phyloP scores from a whole-genome alignment of 2,113 vertebrate species.

The Scartelaos histophorus region DNA sequence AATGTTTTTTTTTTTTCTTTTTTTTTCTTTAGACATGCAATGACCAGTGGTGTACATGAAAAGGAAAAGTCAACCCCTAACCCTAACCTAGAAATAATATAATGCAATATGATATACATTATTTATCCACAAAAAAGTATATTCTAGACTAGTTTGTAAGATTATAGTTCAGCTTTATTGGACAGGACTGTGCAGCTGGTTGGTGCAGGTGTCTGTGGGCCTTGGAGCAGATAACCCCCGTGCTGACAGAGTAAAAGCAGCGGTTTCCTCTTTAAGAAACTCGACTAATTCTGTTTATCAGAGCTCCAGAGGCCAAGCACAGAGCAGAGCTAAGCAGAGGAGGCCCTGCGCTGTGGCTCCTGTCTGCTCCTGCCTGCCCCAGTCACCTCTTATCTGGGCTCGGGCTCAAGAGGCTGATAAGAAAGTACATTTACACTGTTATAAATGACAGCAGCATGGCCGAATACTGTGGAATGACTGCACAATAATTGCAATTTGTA shows the following conservation, averaged over 20 bases:
- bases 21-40: too few relatives aligned
- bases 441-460: neutral
- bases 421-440: neutral
- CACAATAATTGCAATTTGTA: neutral
- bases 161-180: neutral
- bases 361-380: neutral
- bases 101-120: too few relatives aligned
- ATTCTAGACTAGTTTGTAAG: too few relatives aligned
- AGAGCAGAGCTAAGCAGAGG: neutral
- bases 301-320: too few relatives aligned
- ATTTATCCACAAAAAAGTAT: too few relatives aligned
- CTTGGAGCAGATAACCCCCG: slow-evolving; percentile 1
- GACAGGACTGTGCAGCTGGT: neutral
- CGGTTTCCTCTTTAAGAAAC: neutral
- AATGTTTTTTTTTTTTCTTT: too few relatives aligned
- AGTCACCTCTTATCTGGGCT: neutral
- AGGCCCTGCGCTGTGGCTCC: too few relatives aligned
- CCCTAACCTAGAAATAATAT: too few relatives aligned
- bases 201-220: slow-evolving; percentile 1
- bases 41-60: too few relatives aligned
- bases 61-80: too few relatives aligned
- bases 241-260: slow-evolving; percentile 1
- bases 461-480: neutral
- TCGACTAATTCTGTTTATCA: neutral
- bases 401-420: neutral